Base-by-base conservation (phyloP, 2,797 vertebrate genomes). In the Ceryle rudis region DNA sequence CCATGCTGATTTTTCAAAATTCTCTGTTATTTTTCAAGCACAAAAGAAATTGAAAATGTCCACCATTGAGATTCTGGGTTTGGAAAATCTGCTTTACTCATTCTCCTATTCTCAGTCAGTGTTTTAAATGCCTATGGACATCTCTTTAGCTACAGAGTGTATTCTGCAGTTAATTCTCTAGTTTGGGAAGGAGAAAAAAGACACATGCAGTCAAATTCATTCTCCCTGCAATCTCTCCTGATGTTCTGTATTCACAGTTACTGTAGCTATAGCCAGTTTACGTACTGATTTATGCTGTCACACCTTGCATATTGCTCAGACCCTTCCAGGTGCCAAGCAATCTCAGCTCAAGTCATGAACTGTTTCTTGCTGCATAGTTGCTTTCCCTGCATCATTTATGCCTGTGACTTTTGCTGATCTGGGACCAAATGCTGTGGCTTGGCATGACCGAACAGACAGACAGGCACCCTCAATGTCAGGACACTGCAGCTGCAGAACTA, bases 1-100 rank as follows among this genome's bases (percentile, higher is more conserved):
- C 86, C 83, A 71, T 84, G 91, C 82, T 95, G 86, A 97, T 90
- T 97, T 96, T 93, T 94, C 77, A 95, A 89, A 95, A 74, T 73
- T 66, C 65, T 72, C 5, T 17, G 42, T 74, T 79, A 88, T 81
- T 94, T 95, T 94, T 88, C 73, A 66, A 92, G 49, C 65, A 75
- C 54, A 8, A 37, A 82, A 79, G 52, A 89, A 86, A 81, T 14
- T 20, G 44, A 41, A 86, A 89, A 42, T 9, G 14, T 82, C 47
- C 33, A 15, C 77, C 6, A 1, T 7, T 60, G 41, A 71, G 73
- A 11, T 77, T 89, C 80, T 46, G 19, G 33, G 29, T 65, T 83
- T 88, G 70, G 55, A 80, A 86, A 90, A 77, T 46, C 66, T 81
- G 28, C 47, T 94, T 79, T 67, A 55, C 66, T 79, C 33, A 37